Conservation (phyloP, 2,888 invertebrate species). For the Polia nebulosa region DNA sequence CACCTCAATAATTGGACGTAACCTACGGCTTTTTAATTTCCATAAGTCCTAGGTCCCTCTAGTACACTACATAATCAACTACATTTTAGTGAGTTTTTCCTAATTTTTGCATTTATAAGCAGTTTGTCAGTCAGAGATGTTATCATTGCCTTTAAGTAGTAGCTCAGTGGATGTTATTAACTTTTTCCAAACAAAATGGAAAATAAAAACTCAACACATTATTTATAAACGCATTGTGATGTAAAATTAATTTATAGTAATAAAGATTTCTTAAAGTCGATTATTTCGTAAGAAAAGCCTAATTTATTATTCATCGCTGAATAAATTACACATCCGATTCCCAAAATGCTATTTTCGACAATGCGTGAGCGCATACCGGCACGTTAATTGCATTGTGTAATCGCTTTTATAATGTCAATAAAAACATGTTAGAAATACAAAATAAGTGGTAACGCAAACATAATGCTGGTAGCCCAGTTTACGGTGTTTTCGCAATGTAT, state of each 20-base stretch:
- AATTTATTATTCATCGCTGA: conserved; percentile 36
- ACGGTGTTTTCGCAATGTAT: conserved; percentile 82
- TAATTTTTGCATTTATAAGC: not conserved
- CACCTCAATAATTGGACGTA: not conserved
- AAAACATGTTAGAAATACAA: conserved; percentile 76
- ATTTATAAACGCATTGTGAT: not conserved
- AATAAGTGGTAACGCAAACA: conserved; percentile 73
- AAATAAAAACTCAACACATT: not conserved
- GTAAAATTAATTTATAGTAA: conserved; percentile 28
- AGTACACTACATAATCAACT: no score
- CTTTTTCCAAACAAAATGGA: not conserved
- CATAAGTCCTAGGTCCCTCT: no score
- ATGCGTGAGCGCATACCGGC: conserved; percentile 45
- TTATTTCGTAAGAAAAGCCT: conserved; percentile 35
- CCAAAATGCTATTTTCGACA: conserved; percentile 42
- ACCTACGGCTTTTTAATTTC: conserved; percentile 2
- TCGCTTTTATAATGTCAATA: conserved; percentile 76
- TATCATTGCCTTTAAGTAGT: no score
- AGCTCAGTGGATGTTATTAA: no score
- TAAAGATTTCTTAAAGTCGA: conserved; percentile 21
- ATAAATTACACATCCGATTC: conserved; percentile 41
- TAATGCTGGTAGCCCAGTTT: conserved; percentile 75
- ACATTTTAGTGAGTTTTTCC: not conserved
- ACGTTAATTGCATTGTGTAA: conserved; percentile 77
- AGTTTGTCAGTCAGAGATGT: not conserved